Evolutionary conservation across 2,888 invertebrate genomes (phyloP).

Genomic region (Chironomus riparius): DNA sequence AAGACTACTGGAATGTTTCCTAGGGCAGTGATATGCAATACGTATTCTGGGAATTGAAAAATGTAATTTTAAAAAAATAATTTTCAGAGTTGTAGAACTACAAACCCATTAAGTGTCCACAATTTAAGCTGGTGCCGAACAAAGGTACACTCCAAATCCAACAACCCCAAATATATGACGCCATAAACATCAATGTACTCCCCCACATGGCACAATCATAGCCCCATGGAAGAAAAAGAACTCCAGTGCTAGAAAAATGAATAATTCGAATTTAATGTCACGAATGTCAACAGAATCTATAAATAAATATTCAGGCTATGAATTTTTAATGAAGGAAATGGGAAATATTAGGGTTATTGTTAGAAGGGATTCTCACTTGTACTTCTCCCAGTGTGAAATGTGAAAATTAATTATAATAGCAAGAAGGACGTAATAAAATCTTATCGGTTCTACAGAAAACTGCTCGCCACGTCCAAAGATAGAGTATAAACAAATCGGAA

Average conservation of each 20-base stretch:
- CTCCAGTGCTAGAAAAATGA: not conserved
- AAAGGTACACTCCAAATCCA: conserved; percentile 74
- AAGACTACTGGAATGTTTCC: conserved; percentile 83
- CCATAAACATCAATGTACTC: conserved; percentile 48
- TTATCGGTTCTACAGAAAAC: conserved; percentile 62
- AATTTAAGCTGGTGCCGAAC: conserved; percentile 54
- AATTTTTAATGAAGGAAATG: not conserved
- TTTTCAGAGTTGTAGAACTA: too few species aligned
- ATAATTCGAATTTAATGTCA: conserved; percentile 39
- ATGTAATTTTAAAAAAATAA: too few species aligned
- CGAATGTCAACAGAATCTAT: too few species aligned
- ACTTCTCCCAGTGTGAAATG: conserved; percentile 98
- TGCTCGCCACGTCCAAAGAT: conserved; percentile 74
- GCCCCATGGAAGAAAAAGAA: conserved; percentile 83
- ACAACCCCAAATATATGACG: conserved; percentile 60
- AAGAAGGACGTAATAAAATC: conserved; percentile 85
- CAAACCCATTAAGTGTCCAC: conserved; percentile 58
- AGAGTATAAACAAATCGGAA: conserved; percentile 89
- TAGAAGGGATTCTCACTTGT: conserved; percentile 50
- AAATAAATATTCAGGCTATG: conserved; percentile 54
- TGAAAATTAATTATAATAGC: conserved; percentile 93
- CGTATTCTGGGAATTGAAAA: conserved; percentile 48
- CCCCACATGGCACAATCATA: conserved; percentile 70
- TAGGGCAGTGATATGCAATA: conserved; percentile 76
- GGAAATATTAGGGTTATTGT: not conserved